Base-by-base conservation (phyloP, 2,797 vertebrate species). In the Spinus olivaceus region DNA sequence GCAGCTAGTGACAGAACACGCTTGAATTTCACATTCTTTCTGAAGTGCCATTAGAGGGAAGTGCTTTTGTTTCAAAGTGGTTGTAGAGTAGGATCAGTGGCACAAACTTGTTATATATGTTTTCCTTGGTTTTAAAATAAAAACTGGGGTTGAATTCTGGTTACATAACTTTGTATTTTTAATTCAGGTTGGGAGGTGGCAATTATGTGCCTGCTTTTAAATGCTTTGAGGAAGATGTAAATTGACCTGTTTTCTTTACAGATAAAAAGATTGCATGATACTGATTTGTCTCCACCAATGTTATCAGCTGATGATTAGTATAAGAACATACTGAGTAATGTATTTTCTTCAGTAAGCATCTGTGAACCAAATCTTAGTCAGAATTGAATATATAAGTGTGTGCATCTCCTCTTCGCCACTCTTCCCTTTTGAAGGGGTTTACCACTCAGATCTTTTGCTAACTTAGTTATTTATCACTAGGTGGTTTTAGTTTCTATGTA, bases 91-190 rank as follows among this genome's bases (percentile, higher is more conserved):
- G 50, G 20, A 60, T 86, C 20, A 41, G 37, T 54, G 60, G 14
- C 61, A 35, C 32, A 39, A 5, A n/a, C 41, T 64, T 90, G n/a
- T 67, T 15, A 3, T 0, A 0, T 39, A 6, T 5, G 3, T 50
- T 83, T 23, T 77, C 18, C 35, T 60, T 78, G 51, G 27, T 50
- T 87, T 80, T 70, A 44, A 85, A 85, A 35, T 33, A 37, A 88
- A 69, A 88, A 10, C 12, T 37, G 25, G 47, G 7, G 5, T 33
- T 78, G 54, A 61, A 46, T 66, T 71, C 42, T 42, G 25, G 32
- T 71, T 78, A n/a, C 3, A 3, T 73, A 83, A 71, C 18, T 72
- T n/a, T 3, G 2, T 53, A 18, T 70, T 89, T 93, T 81, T 86
- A 20, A 39, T 81, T 92, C 9, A 8, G 28, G 6, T 76, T 81